phyloP scores from a whole-genome alignment of 2,797 vertebrate species.

The Fringilla coelebs region DNA sequence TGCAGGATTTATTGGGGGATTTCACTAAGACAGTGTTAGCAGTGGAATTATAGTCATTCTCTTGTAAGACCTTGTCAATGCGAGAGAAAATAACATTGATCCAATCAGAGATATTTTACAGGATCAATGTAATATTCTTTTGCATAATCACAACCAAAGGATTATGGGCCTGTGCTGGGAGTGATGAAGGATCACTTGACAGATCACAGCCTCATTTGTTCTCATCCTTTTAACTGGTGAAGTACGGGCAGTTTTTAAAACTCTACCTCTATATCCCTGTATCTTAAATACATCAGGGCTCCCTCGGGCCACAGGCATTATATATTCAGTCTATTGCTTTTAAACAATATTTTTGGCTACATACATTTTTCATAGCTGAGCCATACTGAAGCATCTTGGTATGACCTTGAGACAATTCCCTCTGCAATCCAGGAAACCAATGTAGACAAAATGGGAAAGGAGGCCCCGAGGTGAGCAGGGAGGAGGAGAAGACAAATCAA shows the following conservation, averaged over 20 bases:
- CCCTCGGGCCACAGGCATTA: neutral
- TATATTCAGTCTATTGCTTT: slow-evolving; percentile 13
- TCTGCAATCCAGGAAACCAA: neutral
- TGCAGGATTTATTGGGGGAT: slow-evolving; percentile 76
- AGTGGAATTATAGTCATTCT: slow-evolving; percentile 70
- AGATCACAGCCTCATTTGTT: slow-evolving; percentile 47
- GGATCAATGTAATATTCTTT: slow-evolving; percentile 68
- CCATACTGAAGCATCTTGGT: neutral
- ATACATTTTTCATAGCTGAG: neutral
- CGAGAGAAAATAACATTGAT: slow-evolving; percentile 68
- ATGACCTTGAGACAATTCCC: slow-evolving; percentile 38
- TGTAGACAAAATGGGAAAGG: slow-evolving; percentile 3
- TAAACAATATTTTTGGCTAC: neutral
- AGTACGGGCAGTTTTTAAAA: neutral
- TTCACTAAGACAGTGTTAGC: slow-evolving; percentile 73
- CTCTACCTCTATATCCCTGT: neutral
- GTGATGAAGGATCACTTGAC: slow-evolving; percentile 40
- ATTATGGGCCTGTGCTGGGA: slow-evolving; percentile 46
- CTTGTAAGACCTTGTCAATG: slow-evolving; percentile 63
- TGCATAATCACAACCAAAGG: slow-evolving; percentile 53
- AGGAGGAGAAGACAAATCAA: slow-evolving; percentile 18
- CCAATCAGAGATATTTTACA: slow-evolving; percentile 70
- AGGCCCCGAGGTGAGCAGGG: neutral
- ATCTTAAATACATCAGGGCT: neutral
- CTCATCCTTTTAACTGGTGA: slow-evolving; percentile 15